Evolutionary conservation across 2,888 invertebrate genomes (phyloP), one percentile per base, ranked within the genome.

Genomic region (Alloscopus bannaensis): DNA sequence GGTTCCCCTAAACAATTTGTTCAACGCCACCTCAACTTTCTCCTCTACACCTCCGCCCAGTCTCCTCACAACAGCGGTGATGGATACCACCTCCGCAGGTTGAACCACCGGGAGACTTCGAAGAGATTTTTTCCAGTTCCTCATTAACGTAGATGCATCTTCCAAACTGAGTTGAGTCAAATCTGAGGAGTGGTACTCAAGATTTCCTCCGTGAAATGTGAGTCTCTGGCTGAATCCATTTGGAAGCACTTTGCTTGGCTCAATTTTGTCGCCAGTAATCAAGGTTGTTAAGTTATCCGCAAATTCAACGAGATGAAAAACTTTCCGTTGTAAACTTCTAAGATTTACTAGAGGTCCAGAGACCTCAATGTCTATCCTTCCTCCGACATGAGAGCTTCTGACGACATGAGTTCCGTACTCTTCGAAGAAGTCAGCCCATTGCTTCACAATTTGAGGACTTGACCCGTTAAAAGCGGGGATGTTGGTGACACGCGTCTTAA

Each of bases 51-150:
- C 40, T 31, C 55, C 55, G 24, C 73, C 64, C 0, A 59, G 11
- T 26, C 59, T 59, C n/a, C 20, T 60, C 11, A 71, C 55, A 24
- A 76, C 26, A 57, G 71, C 29, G 24, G 55, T 52, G 2, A 82
- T 36, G 18, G 80, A 78, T 18, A 76, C 22, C 42, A 76, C 64
- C 13, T 80, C 57, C 1, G 40, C 64, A 2, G 31, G 42, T 20
- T 76, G 40, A 18, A 80, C 52, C 1, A 42, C 57, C 4, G 82
- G 82, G 36, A 60, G 50, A 3, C 62, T 50, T 18, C 13, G n/a
- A 11, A 82, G 45, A 16, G 77, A 76, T 20, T 77, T 60, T 45
- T 77, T 72, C 82, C 82, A 82, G 2, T 80, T 68, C 20, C 47
- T 42, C 20, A 82, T 40, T 0, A 66, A 11, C 2, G 28, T 28